Conservation (phyloP, 2,797 vertebrate species). For the Xenopus petersii region DNA sequence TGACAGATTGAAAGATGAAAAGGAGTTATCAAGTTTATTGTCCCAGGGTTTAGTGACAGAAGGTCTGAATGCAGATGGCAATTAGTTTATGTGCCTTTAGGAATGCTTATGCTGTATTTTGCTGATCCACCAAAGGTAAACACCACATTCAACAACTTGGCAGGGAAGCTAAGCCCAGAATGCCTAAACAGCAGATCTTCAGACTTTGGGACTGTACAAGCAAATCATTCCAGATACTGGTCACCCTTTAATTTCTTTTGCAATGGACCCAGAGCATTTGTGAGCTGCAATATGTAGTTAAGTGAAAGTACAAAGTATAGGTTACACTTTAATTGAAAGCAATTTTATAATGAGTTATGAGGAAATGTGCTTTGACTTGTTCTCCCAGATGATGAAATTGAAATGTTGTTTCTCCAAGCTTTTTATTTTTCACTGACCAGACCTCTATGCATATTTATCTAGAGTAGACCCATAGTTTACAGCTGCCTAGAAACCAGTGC, state of each 20-base stretch:
- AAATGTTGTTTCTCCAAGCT: not conserved
- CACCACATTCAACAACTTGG: too few relatives aligned
- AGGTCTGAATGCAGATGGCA: not conserved
- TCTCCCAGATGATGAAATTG: not conserved
- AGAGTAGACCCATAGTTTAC: too few relatives aligned
- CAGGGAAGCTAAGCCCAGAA: not conserved
- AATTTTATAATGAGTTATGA: not conserved
- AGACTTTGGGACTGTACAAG: not conserved
- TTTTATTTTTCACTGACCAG: too few relatives aligned
- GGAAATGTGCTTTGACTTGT: slow-evolving; percentile 3
- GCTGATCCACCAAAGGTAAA: too few relatives aligned
- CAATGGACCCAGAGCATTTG: not conserved
- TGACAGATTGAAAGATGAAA: too few relatives aligned
- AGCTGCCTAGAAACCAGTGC: too few relatives aligned
- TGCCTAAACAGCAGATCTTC: slow-evolving; percentile 2
- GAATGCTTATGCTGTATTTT: too few relatives aligned
- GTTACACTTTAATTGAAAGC: slow-evolving; percentile 5
- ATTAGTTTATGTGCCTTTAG: too few relatives aligned
- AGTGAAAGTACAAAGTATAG: slow-evolving; percentile 4
- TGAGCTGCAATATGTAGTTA: slow-evolving; percentile 4
- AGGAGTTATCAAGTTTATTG: too few relatives aligned
- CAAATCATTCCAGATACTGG: too few relatives aligned
- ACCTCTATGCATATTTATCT: too few relatives aligned
- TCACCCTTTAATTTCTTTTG: not conserved
- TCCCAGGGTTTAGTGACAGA: too few relatives aligned